Base-by-base conservation (phyloP, 1,140 invertebrate species). In the Procambarus virginalis region DNA sequence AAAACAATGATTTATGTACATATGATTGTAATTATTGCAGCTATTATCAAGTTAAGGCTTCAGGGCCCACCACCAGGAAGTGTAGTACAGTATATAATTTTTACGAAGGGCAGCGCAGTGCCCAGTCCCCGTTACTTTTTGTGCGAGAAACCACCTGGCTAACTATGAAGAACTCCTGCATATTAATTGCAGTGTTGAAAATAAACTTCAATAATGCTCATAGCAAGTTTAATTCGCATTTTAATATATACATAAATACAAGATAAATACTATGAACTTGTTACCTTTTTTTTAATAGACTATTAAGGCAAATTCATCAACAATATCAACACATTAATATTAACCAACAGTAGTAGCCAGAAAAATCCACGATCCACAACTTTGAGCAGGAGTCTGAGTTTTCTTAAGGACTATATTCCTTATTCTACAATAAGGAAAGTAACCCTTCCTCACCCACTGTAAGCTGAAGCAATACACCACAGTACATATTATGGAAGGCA, bases 291-390 rank as follows among this genome's bases (percentile, higher is more conserved):
- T 85, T 76, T 49, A 81, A 87, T 81, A 87, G 85, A 87, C 85
- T 87, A 87, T 87, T 85, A 87, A 87, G 85, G 85, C 85, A 81
- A 87, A 87, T 81, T 87, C 77, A 80, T 87, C 85, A 87, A 87
- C 85, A 87, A 86, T 86, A 86, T 79, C 58, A 86, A 87, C 85
- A 81, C 77, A 81, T 60, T 68, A 64, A 46, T 73, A 84, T 70
- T 78, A 87, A 80, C 60, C 77, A 87, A 87, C 77, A 79, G 64
- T 58, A 87, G 49, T 78, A 76, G 70, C 58, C 45, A 55, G 83
- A 64, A 75, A 20, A 68, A 68, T 68, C 58, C 51, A 45, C 60
- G 75, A 86, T 80, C 77, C 48, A 64, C 49, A 80, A 70, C 55
- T 79, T 87, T 87, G 85, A 87, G 85, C 85, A 70, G 85, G 85